These are phyloP conservation scores for Bolborhynchus lineola DNA, from an alignment of 2,113 vertebrate genomes.

Conservation along the genomic window DNA sequence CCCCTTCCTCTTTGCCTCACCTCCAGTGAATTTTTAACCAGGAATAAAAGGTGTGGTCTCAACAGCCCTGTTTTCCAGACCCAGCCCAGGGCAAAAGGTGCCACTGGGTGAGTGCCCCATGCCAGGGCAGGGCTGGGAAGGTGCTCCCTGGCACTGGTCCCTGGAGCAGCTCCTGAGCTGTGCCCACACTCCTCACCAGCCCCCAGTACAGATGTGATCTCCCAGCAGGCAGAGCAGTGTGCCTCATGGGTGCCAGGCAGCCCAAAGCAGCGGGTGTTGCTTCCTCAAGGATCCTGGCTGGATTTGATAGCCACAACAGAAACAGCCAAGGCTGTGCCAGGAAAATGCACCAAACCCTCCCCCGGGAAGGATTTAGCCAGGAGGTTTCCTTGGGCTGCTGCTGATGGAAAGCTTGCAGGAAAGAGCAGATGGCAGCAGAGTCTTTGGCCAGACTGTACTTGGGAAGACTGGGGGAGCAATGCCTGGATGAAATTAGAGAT, in stretches of 20 bases:
- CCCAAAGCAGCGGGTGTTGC: background rate
- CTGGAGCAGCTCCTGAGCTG: background rate
- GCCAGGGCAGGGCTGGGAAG: background rate
- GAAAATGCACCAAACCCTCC: slow-evolving; percentile 29
- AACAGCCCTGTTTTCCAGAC: background rate
- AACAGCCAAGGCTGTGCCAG: background rate
- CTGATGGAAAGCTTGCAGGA: slow-evolving; percentile 31
- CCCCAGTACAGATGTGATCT: background rate
- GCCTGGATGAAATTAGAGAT: background rate
- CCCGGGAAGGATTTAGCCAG: background rate
- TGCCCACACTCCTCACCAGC: background rate
- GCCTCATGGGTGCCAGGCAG: background rate
- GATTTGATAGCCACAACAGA: background rate
- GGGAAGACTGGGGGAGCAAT: background rate
- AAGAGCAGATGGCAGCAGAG: background rate
- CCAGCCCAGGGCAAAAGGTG: background rate
- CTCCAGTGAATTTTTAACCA: slow-evolving; percentile 44
- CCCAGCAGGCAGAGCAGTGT: background rate
- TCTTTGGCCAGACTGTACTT: background rate
- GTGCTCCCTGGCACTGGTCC: background rate
- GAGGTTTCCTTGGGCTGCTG: background rate
- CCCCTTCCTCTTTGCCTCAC: background rate
- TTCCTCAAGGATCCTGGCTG: background rate
- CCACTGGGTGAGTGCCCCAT: fast-evolving
- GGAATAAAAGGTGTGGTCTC: background rate